Evolutionary conservation across 2,888 invertebrate genomes (phyloP).

Genomic region (Elysia crispata): DNA sequence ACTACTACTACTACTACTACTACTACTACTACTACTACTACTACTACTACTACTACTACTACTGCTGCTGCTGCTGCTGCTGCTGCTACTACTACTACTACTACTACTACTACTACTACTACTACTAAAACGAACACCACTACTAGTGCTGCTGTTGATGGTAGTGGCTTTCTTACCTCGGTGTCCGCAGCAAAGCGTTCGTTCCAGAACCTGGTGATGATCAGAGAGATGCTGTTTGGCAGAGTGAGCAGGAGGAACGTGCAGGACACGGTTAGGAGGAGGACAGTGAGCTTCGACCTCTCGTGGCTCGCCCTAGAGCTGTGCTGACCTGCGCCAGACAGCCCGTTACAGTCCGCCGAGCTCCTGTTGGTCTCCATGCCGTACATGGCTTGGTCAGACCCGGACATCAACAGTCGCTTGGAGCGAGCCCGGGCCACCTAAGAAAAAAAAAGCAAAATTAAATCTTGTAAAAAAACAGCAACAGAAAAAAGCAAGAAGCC

Average conservation of each 20-base stretch:
- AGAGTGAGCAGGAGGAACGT: conserved; percentile 73
- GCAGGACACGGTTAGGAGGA: conserved; percentile 73
- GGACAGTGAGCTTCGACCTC: conserved; percentile 66
- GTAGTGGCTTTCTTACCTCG: no score
- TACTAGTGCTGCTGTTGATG: no score
- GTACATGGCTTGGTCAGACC: not conserved
- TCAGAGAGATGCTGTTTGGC: conserved; percentile 70
- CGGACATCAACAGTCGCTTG: conserved; percentile 30
- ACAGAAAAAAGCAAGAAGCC: no score
- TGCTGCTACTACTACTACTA: no score
- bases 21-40: not conserved
- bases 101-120: no score
- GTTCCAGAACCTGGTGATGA: conserved; percentile 58
- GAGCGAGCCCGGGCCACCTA: conserved; percentile 40
- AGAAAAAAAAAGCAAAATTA: no score
- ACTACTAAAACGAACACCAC: no score
- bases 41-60: not conserved
- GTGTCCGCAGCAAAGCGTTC: no score
- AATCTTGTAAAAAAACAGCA: no score
- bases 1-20: no score
- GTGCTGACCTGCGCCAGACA: not conserved
- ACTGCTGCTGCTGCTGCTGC: no score
- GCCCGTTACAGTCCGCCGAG: not conserved
- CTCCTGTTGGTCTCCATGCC: not conserved
- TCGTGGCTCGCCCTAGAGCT: conserved; percentile 47